Conservation (phyloP, 2,113 vertebrate genomes). For the Pedionomus torquatus region DNA sequence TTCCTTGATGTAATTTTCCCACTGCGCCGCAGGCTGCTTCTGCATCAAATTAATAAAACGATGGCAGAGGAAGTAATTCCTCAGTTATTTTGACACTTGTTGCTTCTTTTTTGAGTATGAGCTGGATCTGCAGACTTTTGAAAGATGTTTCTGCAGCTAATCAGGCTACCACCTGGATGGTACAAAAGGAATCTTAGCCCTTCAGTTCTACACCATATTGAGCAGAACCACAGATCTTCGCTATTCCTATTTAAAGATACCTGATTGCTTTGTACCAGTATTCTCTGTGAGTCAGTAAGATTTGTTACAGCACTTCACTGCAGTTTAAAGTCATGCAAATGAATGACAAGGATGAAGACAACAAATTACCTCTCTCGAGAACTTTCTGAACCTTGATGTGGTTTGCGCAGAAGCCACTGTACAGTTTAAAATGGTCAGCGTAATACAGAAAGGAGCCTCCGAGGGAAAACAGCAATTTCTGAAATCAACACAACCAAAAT, state of each 20-base stretch:
- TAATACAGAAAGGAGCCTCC: conserved; percentile 98
- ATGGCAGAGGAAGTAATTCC: neutral
- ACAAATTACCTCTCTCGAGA: conserved; percentile 89
- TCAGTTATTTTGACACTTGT: neutral
- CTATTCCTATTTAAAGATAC: neutral
- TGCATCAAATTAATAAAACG: neutral
- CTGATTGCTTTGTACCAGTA: neutral
- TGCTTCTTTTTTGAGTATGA: neutral
- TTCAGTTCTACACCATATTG: neutral
- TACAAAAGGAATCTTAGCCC: neutral
- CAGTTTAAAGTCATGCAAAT: neutral
- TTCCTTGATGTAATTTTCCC: neutral
- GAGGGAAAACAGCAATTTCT: conserved; percentile 96
- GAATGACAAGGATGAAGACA: neutral
- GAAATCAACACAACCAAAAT: conserved; percentile 51
- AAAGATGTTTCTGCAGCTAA: neutral
- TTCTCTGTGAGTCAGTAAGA: neutral
- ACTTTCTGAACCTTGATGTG: conserved; percentile 99
- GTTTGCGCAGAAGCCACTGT: conserved; percentile 97
- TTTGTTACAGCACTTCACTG: neutral
- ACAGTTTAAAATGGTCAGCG: conserved; percentile 97
- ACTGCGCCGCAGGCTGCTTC: neutral
- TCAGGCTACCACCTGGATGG: neutral
- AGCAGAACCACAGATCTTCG: neutral
- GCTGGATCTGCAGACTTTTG: neutral